Evolutionary conservation across 2,113 vertebrate species (phyloP).

Genomic region (Alligator mississippiensis): DNA sequence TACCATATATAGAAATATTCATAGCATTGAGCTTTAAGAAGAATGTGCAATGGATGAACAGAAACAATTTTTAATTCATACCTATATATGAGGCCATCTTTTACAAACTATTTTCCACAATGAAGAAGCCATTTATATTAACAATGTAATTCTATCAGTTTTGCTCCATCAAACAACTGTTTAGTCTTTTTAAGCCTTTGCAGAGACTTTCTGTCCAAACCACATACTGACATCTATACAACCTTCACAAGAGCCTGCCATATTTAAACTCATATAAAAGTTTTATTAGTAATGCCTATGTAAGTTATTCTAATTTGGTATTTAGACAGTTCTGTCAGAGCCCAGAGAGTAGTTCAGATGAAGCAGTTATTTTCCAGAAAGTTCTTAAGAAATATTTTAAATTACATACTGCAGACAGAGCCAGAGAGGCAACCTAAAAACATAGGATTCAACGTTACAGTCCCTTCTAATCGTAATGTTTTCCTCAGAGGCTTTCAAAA

Average conservation of each 20-base stretch:
- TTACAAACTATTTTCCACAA: background rate
- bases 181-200: background rate
- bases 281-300: background rate
- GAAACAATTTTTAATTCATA: conserved; percentile 12
- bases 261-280: background rate
- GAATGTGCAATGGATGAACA: background rate
- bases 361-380: conserved; percentile 13
- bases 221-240: background rate
- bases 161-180: background rate
- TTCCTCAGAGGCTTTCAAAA: background rate
- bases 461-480: background rate
- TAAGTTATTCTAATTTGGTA: background rate
- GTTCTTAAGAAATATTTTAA: background rate
- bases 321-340: conserved; percentile 6
- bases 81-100: background rate
- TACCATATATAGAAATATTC: conserved; percentile 22
- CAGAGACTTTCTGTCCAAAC: background rate
- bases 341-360: background rate
- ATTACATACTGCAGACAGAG: background rate
- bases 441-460: background rate
- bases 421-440: background rate
- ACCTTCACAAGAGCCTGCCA: background rate
- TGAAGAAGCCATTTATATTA: background rate
- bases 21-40: background rate
- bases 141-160: background rate